Evolutionary conservation across 2,113 vertebrate species (phyloP).

Genomic region (Cygnus buccinator): DNA sequence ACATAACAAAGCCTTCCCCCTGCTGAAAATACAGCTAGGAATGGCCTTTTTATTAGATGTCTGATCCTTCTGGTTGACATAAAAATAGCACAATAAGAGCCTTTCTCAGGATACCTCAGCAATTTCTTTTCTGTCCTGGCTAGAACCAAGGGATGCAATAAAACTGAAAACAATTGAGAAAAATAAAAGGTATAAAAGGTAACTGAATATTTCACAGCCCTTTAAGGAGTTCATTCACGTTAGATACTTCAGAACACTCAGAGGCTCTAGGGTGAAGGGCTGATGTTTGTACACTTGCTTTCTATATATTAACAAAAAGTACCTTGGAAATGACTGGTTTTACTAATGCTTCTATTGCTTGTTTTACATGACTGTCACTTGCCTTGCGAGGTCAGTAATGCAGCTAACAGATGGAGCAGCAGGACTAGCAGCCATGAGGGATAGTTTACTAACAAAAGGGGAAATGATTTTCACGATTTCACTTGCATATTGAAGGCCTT

Average conservation of each 20-base stretch:
- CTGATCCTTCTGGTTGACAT: not conserved
- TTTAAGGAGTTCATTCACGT: constrained; percentile 6
- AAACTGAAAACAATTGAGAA: not conserved
- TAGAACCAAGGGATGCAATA: not conserved
- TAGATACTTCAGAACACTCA: not conserved
- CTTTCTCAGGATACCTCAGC: not conserved
- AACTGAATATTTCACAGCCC: not conserved
- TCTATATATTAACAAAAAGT: not conserved
- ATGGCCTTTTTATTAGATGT: not conserved
- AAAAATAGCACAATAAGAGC: not conserved
- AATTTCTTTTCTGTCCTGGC: not conserved
- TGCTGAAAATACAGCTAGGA: not conserved
- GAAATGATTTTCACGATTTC: constrained; percentile 13
- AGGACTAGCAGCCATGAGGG: constrained; percentile 17
- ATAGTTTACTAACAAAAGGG: constrained; percentile 40
- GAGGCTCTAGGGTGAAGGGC: not conserved
- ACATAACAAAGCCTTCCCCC: not conserved
- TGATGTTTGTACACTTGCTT: not conserved
- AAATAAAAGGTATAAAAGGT: not conserved
- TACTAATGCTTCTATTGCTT: not conserved
- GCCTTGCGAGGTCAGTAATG: not conserved
- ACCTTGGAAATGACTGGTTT: constrained; percentile 5
- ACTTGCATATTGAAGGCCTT: not conserved
- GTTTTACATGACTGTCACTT: constrained; percentile 35
- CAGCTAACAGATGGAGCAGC: constrained; percentile 37